Conservation (phyloP, 2,113 vertebrate species). For the Euleptes europaea region DNA sequence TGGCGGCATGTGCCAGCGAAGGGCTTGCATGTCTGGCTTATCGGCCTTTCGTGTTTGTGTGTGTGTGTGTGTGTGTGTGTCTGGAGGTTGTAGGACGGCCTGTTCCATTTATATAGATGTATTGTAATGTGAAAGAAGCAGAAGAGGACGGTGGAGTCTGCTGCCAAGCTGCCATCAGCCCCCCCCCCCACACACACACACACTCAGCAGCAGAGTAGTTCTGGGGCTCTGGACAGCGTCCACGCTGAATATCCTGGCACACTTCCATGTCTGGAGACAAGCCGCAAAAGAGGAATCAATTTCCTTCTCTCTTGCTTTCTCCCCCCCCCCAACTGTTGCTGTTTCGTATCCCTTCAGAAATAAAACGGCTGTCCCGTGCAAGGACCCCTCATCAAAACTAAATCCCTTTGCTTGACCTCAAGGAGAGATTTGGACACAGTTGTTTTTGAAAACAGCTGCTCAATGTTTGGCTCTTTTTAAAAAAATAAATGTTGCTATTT, state of each 20-base stretch:
- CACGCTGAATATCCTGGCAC: slow-evolving; percentile 25
- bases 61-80: background rate
- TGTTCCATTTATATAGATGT: background rate
- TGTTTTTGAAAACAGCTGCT: background rate
- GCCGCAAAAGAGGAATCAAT: rapidly evolving
- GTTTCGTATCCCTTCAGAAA: background rate
- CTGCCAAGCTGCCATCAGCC: slow-evolving; percentile 7
- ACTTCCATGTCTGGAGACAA: slow-evolving; percentile 13
- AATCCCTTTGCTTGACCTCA: background rate
- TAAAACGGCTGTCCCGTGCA: rapidly evolving
- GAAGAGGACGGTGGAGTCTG: background rate
- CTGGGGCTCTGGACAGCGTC: slow-evolving; percentile 50
- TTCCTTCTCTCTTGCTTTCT: background rate
- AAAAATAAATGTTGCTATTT: background rate
- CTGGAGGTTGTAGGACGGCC: background rate
- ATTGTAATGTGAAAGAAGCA: background rate
- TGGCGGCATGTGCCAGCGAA: background rate
- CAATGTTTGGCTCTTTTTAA: background rate
- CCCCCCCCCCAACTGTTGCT: background rate
- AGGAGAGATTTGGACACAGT: background rate
- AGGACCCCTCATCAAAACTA: background rate
- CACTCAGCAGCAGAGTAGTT: background rate
- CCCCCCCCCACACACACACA: no score
- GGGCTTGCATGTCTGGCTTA: slow-evolving; percentile 41
- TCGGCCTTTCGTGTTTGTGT: slow-evolving; percentile 44